Evolutionary conservation across 2,888 invertebrate genomes (phyloP), one percentile per base, ranked within the genome.

Genomic region (Troides aeacus): DNA sequence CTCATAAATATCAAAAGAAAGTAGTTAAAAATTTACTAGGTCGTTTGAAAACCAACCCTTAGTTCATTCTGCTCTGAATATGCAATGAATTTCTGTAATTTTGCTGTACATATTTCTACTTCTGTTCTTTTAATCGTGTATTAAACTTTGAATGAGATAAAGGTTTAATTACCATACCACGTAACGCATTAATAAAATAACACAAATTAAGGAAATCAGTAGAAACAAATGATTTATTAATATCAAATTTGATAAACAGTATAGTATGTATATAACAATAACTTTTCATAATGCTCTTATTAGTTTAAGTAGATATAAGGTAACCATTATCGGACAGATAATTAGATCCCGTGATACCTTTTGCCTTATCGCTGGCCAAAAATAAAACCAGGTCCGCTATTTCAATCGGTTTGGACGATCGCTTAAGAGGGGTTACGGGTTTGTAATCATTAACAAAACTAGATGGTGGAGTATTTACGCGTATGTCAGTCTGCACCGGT

Each of bases 351-450:
- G 81, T 82, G 10, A 82, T 74, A 24, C 78, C 75, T 46, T 61
- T 77, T 0, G 77, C 75, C 62, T 79, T 77, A 1, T 76, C 77
- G 64, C 76, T 74, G 1, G 79, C 76, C 17, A 83, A 58, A 39
- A 74, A 78, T 12, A 76, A 17, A 24, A 81, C 72, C 30, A 83
- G 7, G 64, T 83, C 79, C 6, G 79, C 82, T 0, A 85, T 68
- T 65, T 82, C 82, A 24, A 77, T 72, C 5, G 78, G 65, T 5
- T 77, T 72, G 2, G 75, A 74, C 5, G 76, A 67, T 62, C 71
- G 76, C 0, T 72, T 68, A 21, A 79, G 72, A 10, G 76, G 72
- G 0, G 75, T 74, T 17, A n/a, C 15, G 15, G 42, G 6, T 4
- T 18, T 53, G 4, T 21, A 8, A 0, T 39, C n/a, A 2, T 73